Evolutionary conservation across 2,888 invertebrate genomes (phyloP).

Genomic region (Lumbricus terrestris): DNA sequence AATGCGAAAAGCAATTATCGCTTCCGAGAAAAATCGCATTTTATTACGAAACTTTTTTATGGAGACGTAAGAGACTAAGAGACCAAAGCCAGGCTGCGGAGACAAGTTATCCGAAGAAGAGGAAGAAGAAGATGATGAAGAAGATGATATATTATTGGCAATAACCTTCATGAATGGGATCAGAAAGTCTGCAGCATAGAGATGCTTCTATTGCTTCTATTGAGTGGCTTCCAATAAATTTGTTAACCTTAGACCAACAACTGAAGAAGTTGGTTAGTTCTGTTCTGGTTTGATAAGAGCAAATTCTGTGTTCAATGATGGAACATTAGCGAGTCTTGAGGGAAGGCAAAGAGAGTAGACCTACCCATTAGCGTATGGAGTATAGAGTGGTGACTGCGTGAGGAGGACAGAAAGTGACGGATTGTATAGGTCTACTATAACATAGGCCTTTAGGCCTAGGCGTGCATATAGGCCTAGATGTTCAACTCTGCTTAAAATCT

Average conservation of each 20-base stretch:
- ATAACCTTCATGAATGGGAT: too few relatives aligned
- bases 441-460: too few relatives aligned
- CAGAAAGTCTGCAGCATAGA: background rate
- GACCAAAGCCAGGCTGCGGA: background rate
- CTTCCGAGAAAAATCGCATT: background rate
- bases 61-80: background rate
- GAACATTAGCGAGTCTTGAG: background rate
- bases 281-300: background rate
- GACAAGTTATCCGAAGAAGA: background rate
- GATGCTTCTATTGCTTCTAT: too few relatives aligned
- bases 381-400: too few relatives aligned
- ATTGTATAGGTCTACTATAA: too few relatives aligned
- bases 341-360: background rate
- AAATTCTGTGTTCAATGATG: background rate
- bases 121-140: background rate
- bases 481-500: too few relatives aligned
- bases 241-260: background rate
- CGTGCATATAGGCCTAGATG: too few relatives aligned
- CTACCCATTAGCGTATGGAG: too few relatives aligned
- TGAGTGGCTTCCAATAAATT: too few relatives aligned
- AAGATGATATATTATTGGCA: too few relatives aligned
- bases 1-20: background rate
- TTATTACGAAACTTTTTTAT: background rate
- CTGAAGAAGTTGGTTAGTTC: background rate
- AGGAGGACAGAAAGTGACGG: too few relatives aligned